These are phyloP conservation scores for Drosophila elegans DNA, from an alignment of 1,140 invertebrate species.

Conservation along the genomic window DNA sequence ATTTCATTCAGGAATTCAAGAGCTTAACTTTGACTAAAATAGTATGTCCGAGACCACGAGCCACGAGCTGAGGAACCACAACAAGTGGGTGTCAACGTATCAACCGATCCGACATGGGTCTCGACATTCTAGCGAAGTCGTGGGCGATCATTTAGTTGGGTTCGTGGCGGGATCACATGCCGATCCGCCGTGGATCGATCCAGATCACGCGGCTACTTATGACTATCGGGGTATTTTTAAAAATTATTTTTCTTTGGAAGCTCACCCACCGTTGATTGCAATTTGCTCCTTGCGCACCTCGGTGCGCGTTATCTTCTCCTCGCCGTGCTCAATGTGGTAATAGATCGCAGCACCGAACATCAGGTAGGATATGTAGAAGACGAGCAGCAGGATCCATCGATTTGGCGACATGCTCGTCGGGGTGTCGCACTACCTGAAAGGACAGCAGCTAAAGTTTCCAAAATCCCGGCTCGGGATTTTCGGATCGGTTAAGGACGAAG, in stretches of 20 bases:
- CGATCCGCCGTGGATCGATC: background rate
- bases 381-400: slow-evolving; percentile 91
- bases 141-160: slow-evolving; percentile 59
- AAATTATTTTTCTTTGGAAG: slow-evolving; percentile 7
- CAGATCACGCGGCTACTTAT: slow-evolving; percentile 32
- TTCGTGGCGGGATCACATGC: slow-evolving; percentile 53
- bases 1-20: background rate
- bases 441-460: slow-evolving; percentile 11
- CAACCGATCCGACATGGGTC: slow-evolving; percentile 10
- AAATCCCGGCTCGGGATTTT: background rate
- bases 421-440: slow-evolving; percentile 55
- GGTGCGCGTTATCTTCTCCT: slow-evolving; percentile 87
- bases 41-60: background rate
- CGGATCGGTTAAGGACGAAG: background rate
- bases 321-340: slow-evolving; percentile 90
- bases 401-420: slow-evolving; percentile 90
- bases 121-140: slow-evolving; percentile 39
- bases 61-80: slow-evolving; percentile 3
- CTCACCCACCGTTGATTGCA: slow-evolving; percentile 89
- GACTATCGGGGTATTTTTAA: background rate
- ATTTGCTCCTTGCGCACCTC: slow-evolving; percentile 87
- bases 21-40: background rate
- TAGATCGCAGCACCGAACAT: slow-evolving; percentile 91
- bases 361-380: slow-evolving; percentile 91
- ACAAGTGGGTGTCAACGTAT: slow-evolving; percentile 19